Evolutionary conservation across 2,797 vertebrate species (phyloP), one percentile per base, ranked within the genome.

Genomic region (Gorsachius magnificus): DNA sequence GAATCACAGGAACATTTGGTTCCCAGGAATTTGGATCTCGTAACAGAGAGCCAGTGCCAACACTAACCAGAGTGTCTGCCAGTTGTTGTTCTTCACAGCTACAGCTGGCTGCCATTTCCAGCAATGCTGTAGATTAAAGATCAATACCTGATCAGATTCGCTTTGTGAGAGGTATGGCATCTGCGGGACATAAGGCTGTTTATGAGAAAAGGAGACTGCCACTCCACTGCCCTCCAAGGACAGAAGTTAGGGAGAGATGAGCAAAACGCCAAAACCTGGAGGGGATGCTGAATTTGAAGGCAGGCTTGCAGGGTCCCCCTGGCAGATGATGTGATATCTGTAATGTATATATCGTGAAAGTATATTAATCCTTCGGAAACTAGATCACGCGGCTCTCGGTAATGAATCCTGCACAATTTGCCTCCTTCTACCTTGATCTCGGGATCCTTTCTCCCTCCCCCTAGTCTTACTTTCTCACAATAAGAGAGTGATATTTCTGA

Each of bases 1-100:
- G 97, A 97, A 97, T 97, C 97, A 96, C 96, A 97, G 97, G 97
- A 98, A 98, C 97, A 98, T 98, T 98, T 97, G 97, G 97, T 98
- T 98, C 98, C 96, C 97, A 97, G 97, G 97, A 97, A 97, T 97
- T 97, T 98, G 97, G 98, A 97, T 97, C 96, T 96, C 22, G 0
- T 84, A 95, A 97, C 93, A 91, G 95, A 95, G 83, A 87, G 48
- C 87, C 80, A 19, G 94, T 97, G 98, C 98, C 97, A 98, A 90
- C 95, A 71, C 93, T 96, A 97, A 96, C 97, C 97, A 97, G 96
- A 97, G 95, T 53, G 81, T 96, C 90, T 97, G 98, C 98, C 96
- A 97, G 97, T 93, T 97, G 97, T 97, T 98, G 96, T 97, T 97
- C 96, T 96, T 97, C 97, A 95, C 57, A 91, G 83, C 97, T 97